Percentiles rank a stretch among this genome's conserved stretches.
phyloP scores from a whole-genome alignment of 53 echinoderm and acorn worm species.

The Echinometra lucunter region DNA sequence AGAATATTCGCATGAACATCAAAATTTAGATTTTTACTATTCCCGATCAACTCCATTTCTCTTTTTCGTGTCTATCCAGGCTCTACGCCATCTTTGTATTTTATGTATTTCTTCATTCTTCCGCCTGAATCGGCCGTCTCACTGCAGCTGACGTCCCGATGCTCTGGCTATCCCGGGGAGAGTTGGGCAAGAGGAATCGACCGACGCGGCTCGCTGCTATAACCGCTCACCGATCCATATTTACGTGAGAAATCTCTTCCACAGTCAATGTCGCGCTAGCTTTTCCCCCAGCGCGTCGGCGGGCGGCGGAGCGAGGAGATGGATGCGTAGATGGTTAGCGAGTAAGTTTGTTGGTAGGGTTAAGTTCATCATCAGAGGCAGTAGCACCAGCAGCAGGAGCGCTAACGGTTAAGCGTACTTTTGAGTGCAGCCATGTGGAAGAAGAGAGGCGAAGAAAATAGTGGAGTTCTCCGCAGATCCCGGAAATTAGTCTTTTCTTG shows the following conservation, averaged over 20 bases:
- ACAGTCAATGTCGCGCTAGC: slow-evolving; percentile 66
- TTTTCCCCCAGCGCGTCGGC: slow-evolving; percentile 48
- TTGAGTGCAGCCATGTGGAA: slow-evolving; percentile 53
- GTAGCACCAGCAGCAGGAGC: not conserved
- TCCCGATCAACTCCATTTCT: not conserved
- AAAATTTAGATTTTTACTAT: not conserved
- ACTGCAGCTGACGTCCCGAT: slow-evolving; percentile 30
- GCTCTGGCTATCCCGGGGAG: slow-evolving; percentile 58
- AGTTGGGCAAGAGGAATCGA: not conserved
- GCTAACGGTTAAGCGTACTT: slow-evolving; percentile 60
- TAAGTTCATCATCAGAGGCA: not conserved
- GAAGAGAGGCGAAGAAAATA: slow-evolving; percentile 41
- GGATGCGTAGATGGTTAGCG: not conserved
- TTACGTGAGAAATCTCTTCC: slow-evolving; percentile 29
- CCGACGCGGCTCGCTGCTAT: slow-evolving; percentile 1
- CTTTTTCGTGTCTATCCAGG: not conserved
- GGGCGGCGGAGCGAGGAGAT: not conserved
- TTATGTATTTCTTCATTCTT: slow-evolving; percentile 21
- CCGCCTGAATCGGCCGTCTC: slow-evolving; percentile 40
- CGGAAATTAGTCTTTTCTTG: slow-evolving; percentile 66
- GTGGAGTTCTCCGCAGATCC: slow-evolving; percentile 22
- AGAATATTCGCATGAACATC: not conserved
- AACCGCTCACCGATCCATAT: not conserved
- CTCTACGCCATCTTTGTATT: not conserved
- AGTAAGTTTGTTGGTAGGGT: not conserved